Evolutionary conservation across 2,797 vertebrate species (phyloP), one percentile per base, ranked within the genome.

Genomic region (Melanotaenia trifasciata): DNA sequence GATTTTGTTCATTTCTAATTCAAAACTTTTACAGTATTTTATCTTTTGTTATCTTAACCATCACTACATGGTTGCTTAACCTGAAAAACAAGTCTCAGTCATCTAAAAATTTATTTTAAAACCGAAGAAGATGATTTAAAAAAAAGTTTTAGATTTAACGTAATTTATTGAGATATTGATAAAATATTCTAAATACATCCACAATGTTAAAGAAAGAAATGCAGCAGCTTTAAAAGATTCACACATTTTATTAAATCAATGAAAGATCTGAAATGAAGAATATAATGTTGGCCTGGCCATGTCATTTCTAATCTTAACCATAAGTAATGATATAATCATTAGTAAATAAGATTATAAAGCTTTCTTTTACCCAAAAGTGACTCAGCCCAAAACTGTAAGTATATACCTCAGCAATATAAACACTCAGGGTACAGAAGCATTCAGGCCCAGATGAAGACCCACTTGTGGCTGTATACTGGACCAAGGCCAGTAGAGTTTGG

Each of bases 401-500:
- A 38, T 14, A 63, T 24, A 61, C 18, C 20, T 59, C 28, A 64
- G 47, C 14, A 13, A 45, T 57, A 47, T 43, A 80, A 71, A 70
- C 35, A 16, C 24, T 88, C 66, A 90, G 24, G 80, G 86, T 72
- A 69, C 53, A 60, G 82, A 82, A 40, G 84, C 67, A 12, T 84
- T 76, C 14, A 89, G 74, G 64, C 77, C 63, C 1, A 70, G 81
- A 68, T 84, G 85, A 61, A 90, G 51, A 36, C 81, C 80, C 8
- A 74, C 47, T 54, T 84, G 79, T 36, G 84, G 73, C 57, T 88
- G 90, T 66, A 91, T 51, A 28, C 78, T 65, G 56, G 90, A 74
- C 93, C 92, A 94, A 3, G 89, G 84, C 93, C 92, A 93, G 84
- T 89, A 94, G 61, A 94, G 66, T 86, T 91, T 88, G 9, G 90